Evolutionary conservation across 2,888 invertebrate species (phyloP), one percentile per base, ranked within the genome.

Genomic region (Uropetala carovei): DNA sequence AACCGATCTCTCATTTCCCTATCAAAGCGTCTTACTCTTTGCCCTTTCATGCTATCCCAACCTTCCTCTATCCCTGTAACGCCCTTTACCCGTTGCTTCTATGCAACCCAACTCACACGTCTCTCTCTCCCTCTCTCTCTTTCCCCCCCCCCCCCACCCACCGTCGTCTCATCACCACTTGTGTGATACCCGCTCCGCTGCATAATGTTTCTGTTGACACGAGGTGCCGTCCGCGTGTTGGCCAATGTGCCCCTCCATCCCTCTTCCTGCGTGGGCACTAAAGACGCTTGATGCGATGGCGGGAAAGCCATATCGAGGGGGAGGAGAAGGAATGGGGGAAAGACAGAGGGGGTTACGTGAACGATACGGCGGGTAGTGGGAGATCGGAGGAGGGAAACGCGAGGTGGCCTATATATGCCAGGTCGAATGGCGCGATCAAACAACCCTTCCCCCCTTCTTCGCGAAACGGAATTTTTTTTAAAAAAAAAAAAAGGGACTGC

Each of bases 201-300:
- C 75, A 75, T 75, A 75, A 75, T 75, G 75, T 75, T 75, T 75
- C 75, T 75, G 75, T 75, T 75, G 75, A 75, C 75, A 27, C 11
- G 22, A 7, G 64, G 64, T 43, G 64, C 64, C 68, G 22, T 68
- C 68, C 22, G n/a, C 10, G 22, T n/a, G 68, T 22, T n/a, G 22
- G n/a, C 68, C 1, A 27, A 75, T 1, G 75, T 43, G 43, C 43
- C 43, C 43, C 1, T 43, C 43, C 43, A 5, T 43, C 43, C 43
- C 43, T 5, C 43, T 43, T 43, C 43, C 43, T 68, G n/a, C 10
- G 22, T n/a, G 68, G 22, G 68, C 68, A 22, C 68, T 10, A 27
- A 75, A 8, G 68, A 1, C 10, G 7, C 11, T 8, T 22, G 1
- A n/a, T n/a, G 14, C 18, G 18, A 22, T 18, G 75, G 75, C 22